Evolutionary conservation across 64 coral and sea anemone genomes (phyloP).

Genomic region (Stylophora pistillata): DNA sequence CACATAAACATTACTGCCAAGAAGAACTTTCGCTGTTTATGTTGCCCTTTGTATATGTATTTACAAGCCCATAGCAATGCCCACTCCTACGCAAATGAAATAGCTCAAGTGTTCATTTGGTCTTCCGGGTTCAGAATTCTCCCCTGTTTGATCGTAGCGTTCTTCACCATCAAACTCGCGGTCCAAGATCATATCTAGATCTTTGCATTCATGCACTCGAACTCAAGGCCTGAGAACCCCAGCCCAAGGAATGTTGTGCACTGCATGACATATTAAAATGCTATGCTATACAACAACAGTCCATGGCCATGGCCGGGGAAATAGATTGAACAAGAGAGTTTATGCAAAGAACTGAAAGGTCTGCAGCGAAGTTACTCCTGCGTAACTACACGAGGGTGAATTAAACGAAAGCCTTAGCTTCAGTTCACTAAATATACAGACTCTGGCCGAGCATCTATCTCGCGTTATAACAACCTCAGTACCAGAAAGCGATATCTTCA

Average conservation of each 20-base stretch:
- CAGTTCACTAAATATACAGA: background rate
- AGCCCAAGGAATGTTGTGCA: conserved; percentile 18
- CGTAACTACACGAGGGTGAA: background rate
- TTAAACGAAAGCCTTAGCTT: background rate
- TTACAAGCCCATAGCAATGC: conserved; percentile 24
- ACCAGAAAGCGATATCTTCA: conserved; percentile 27
- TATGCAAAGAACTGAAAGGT: background rate
- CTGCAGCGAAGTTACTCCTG: background rate
- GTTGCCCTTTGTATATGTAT: conserved; percentile 1
- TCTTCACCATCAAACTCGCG: background rate
- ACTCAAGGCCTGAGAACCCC: conserved; percentile 10
- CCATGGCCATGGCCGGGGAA: no score
- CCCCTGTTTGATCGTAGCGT: background rate
- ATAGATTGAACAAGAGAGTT: no score
- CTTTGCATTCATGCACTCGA: background rate
- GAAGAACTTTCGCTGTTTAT: conserved; percentile 15
- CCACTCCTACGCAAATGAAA: conserved; percentile 34
- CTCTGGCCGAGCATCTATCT: background rate
- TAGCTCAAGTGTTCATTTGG: conserved; percentile 40
- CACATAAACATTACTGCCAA: background rate
- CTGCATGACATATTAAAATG: background rate
- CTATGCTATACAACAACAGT: background rate
- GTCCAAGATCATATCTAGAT: conserved; percentile 40
- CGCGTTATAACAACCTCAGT: background rate
- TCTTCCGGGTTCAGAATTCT: conserved; percentile 19